These are phyloP conservation scores for Papio anubis DNA, from an alignment of 2,113 vertebrate genomes.

Conservation along the genomic window DNA sequence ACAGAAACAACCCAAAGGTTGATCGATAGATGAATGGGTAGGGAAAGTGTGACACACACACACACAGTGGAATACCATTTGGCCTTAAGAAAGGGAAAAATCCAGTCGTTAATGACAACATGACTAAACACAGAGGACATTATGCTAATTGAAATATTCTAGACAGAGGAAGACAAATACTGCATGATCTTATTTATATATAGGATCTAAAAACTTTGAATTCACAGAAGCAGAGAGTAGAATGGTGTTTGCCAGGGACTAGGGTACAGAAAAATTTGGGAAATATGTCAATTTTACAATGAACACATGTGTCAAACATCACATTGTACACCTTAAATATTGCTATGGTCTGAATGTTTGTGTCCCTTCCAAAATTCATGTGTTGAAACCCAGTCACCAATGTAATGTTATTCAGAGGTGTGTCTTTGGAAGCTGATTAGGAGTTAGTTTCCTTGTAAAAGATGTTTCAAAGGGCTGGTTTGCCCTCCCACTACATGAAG, in stretches of 20 bases:
- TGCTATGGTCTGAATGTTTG: background rate
- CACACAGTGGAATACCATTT: background rate
- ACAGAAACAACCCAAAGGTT: background rate
- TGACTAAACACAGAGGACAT: background rate
- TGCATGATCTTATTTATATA: background rate
- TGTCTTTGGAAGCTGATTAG: background rate
- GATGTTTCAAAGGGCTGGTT: background rate
- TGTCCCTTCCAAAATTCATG: background rate
- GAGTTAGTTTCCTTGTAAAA: background rate
- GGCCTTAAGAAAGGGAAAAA: background rate
- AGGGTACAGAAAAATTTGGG: background rate
- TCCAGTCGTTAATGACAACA: background rate
- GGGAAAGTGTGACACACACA: background rate
- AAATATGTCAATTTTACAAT: background rate
- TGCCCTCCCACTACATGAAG: background rate
- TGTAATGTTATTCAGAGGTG: background rate
- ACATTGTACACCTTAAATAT: background rate
- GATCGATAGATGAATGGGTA: background rate
- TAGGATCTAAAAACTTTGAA: background rate
- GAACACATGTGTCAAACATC: background rate
- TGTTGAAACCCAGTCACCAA: background rate
- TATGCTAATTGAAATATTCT: background rate
- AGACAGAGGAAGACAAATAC: background rate
- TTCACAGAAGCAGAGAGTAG: background rate
- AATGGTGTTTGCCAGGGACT: background rate